A percentile compares a stretch with the other conserved stretches of the same genome.
phyloP scores from a whole-genome alignment of 2,888 invertebrate species.

The Polydrusus cervinus region DNA sequence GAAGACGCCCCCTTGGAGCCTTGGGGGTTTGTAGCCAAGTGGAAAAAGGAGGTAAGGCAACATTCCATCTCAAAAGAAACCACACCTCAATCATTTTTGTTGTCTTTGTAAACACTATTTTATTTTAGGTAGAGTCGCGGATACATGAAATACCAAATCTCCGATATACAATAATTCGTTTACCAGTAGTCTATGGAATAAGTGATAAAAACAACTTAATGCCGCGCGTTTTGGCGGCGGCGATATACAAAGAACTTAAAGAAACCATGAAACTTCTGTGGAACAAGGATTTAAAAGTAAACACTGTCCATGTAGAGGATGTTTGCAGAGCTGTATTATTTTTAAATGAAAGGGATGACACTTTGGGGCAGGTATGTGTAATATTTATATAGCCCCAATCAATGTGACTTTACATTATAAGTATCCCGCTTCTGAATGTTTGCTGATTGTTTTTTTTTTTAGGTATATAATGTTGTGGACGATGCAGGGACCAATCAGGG shows the following conservation, averaged over 20 bases:
- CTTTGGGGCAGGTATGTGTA: conserved; percentile 64
- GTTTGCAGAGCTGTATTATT: conserved; percentile 89
- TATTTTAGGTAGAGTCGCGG: conserved; percentile 80
- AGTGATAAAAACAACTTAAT: conserved; percentile 89
- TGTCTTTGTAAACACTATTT: too few species aligned
- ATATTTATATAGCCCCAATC: too few species aligned
- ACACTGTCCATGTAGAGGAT: conserved; percentile 91
- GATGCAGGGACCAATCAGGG: conserved; percentile 89
- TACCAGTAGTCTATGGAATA: conserved; percentile 90
- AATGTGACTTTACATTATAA: too few species aligned
- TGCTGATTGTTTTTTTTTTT: conserved; percentile 57
- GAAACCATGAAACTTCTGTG: conserved; percentile 95
- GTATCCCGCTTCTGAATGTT: too few species aligned
- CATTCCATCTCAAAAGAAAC: too few species aligned
- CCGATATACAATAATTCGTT: conserved; percentile 85
- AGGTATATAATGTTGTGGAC: conserved; percentile 90
- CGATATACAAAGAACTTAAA: conserved; percentile 89
- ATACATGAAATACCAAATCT: conserved; percentile 80
- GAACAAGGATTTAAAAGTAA: conserved; percentile 88
- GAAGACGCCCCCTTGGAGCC: conserved; percentile 86
- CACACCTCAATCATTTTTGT: too few species aligned
- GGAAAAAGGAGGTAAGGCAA: conserved; percentile 78
- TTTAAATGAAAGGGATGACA: conserved; percentile 70
- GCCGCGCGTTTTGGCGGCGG: conserved; percentile 89
- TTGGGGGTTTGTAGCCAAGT: conserved; percentile 89